phyloP scores from a whole-genome alignment of 2,797 vertebrate species.

The Epinephelus malabaricus region DNA sequence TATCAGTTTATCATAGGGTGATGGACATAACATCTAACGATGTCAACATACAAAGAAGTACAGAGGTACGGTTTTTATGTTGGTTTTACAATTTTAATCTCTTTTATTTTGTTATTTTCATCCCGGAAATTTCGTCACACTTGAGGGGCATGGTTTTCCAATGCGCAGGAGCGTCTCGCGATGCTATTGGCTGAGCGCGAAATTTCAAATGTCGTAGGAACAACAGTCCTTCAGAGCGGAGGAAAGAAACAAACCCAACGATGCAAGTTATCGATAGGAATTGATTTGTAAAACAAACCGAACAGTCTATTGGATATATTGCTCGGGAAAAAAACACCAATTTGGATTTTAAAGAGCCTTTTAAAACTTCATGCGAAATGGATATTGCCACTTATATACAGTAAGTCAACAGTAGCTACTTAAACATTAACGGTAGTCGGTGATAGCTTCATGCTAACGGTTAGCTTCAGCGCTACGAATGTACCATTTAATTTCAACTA shows the following conservation, averaged over 20 bases:
- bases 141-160: neutral
- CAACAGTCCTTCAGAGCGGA: neutral
- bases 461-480: neutral
- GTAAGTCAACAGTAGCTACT: conserved; percentile 54
- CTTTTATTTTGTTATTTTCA: neutral
- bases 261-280: neutral
- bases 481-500: neutral
- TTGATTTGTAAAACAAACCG: neutral
- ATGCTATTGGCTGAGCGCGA: conserved; percentile 72
- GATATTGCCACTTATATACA: conserved; percentile 67
- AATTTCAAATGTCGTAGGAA: conserved; percentile 52
- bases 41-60: too few species aligned
- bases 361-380: conserved; percentile 36
- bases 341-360: neutral
- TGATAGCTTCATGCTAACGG: conserved; percentile 16
- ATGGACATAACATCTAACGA: too few species aligned
- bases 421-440: neutral
- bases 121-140: fast-evolving
- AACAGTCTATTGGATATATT: fast-evolving
- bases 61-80: too few species aligned
- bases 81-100: neutral
- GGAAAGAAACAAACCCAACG: neutral
- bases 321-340: too few species aligned
- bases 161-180: neutral
- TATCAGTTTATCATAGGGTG: too few species aligned